A percentile compares a stretch with the other conserved stretches of the same genome.
Evolutionary conservation across 2,888 invertebrate genomes (phyloP).

Genomic region (Acanthosepion lycidas): DNA sequence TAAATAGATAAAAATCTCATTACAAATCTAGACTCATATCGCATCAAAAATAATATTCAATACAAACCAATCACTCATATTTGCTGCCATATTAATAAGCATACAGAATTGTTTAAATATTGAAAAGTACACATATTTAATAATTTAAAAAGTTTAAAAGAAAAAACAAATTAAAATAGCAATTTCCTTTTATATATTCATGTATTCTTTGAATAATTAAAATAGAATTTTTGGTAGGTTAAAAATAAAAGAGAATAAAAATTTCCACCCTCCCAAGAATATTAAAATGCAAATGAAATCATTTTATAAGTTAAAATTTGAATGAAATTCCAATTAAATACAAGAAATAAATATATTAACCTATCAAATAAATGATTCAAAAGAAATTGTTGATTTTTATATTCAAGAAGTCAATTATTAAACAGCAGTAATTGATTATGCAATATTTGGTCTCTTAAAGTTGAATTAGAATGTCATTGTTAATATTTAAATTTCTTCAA

Average conservation of each 20-base stretch:
- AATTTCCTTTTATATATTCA: neutral
- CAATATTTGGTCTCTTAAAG: too few relatives aligned
- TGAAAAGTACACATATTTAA: neutral
- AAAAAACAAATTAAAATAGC: neutral
- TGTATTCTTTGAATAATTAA: neutral
- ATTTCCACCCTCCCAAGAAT: neutral
- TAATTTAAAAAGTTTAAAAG: neutral
- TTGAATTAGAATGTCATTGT: neutral
- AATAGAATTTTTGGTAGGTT: neutral
- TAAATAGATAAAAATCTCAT: too few relatives aligned
- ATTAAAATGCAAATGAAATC: neutral
- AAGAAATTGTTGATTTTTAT: neutral
- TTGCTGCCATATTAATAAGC: neutral
- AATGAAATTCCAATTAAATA: neutral
- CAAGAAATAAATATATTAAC: neutral
- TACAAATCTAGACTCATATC: neutral
- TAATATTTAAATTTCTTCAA: neutral
- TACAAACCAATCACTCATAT: neutral
- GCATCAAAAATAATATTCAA: neutral
- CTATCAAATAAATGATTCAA: neutral
- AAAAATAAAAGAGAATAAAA: neutral
- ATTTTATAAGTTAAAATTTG: neutral
- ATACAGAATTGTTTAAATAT: neutral
- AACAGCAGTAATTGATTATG: neutral
- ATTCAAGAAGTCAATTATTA: neutral